Evolutionary conservation across 1,140 invertebrate species (phyloP), one percentile per base, ranked within the genome.

Genomic region (Drosophila arizonae): DNA sequence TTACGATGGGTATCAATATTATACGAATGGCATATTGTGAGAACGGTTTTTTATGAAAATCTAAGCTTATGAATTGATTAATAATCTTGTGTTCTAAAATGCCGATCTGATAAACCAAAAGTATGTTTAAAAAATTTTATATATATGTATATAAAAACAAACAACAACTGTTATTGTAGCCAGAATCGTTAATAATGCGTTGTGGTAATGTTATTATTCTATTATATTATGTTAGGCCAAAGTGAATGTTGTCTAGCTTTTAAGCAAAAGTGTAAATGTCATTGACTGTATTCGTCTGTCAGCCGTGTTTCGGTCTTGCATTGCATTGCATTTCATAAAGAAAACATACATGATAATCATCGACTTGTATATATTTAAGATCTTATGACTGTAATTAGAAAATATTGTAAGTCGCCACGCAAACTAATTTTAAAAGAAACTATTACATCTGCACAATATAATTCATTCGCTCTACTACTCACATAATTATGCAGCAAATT

Each of bases 1-100:
- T 11, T 99, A 99, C 92, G 99, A 99, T 94, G 96, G 97, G 81
- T 99, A 99, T 93, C 99, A 99, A 93, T 99, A 99, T 94, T 96
- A 99, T 81, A 99, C 98, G 71, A 99, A 99, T 93, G 99, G 99
- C 71, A 99, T 99, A 85, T 93, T 95, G 90, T 96, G 91, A 92
- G 90, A 92, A 86, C 81, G 81, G 76, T 92, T 92, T 91, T 91
- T 90, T 64, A 92, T 92, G 91, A 92, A 89, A 77, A 91, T 92
- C 64, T 91, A 92, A 91, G 57, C 43, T 30, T 45, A 24, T 24
- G 10, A 24, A 46, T 69, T 21, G 33, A 50, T 45, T 17, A 41
- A 41, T 36, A 52, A 33, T 28, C 30, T 45, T 41, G 54, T 51
- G 52, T 41, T 45, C 39, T 67, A 66, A 70, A 48, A 51, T 73